Percentiles rank a stretch among this genome's conserved stretches.
Evolutionary conservation across 2,888 invertebrate genomes (phyloP).

Genomic region (Phymatocera aterrima): DNA sequence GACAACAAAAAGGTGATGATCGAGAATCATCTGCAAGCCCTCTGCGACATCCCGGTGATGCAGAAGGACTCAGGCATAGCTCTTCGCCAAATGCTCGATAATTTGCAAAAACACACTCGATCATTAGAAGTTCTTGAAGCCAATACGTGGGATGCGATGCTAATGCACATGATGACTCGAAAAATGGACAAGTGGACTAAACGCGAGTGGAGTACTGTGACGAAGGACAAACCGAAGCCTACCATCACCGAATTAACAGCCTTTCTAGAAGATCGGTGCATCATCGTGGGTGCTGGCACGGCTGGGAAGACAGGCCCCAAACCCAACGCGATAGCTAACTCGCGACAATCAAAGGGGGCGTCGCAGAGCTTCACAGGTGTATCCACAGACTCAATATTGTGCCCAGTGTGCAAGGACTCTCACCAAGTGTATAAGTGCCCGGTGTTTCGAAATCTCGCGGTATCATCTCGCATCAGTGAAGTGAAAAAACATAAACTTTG

Average conservation of each 20-base stretch:
- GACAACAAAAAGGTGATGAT: slow-evolving; percentile 44
- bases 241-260: slow-evolving; percentile 27
- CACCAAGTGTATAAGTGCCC: slow-evolving; percentile 1
- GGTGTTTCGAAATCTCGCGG: slow-evolving; percentile 3
- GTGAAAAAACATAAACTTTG: neutral
- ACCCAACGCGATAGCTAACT: neutral
- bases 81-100: slow-evolving; percentile 39
- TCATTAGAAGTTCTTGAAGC: slow-evolving; percentile 45
- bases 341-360: neutral
- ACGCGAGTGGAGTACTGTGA: slow-evolving; percentile 47
- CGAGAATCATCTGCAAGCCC: slow-evolving; percentile 33
- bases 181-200: slow-evolving; percentile 46
- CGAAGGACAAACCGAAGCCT: slow-evolving; percentile 25
- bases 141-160: slow-evolving; percentile 45
- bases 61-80: slow-evolving; percentile 36
- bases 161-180: slow-evolving; percentile 28
- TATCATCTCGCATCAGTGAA: neutral
- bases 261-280: slow-evolving; percentile 47
- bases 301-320: neutral
- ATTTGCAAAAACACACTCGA: slow-evolving; percentile 24
- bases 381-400: neutral
- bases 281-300: slow-evolving; percentile 29
- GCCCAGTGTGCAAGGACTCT: neutral
- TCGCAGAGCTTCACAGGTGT: neutral
- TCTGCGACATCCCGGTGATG: slow-evolving; percentile 38